A percentile compares a stretch with the other conserved stretches of the same genome.
These are phyloP conservation scores for Prinia subflava DNA, from an alignment of 2,113 vertebrate species.

Conservation along the genomic window DNA sequence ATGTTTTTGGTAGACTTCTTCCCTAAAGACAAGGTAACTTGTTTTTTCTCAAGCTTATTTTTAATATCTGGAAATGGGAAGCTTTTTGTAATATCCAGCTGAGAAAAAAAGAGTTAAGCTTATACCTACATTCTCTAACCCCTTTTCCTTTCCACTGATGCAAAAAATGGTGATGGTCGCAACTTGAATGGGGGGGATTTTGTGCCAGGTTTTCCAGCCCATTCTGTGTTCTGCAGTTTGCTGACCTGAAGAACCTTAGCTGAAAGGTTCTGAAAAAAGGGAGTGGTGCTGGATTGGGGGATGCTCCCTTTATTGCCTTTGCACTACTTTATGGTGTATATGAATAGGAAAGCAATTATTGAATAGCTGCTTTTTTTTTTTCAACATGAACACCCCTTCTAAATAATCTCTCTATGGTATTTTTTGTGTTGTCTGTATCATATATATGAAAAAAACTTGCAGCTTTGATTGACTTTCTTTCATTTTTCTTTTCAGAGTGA, in stretches of 20 bases:
- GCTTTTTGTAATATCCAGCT: neutral
- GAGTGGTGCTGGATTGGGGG: neutral
- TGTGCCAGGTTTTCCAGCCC: neutral
- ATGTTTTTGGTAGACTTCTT: neutral
- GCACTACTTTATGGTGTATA: neutral
- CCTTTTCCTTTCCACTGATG: neutral
- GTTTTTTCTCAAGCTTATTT: neutral
- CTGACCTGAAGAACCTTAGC: neutral
- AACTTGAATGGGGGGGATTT: neutral
- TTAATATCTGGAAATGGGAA: neutral
- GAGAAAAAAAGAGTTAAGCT: neutral
- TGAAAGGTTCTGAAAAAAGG: neutral
- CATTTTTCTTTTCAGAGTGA: constrained; percentile 75
- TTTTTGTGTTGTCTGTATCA: neutral
- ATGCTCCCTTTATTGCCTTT: neutral
- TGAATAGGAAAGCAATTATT: neutral
- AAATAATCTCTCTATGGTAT: neutral
- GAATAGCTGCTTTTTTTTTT: neutral
- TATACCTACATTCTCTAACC: neutral
- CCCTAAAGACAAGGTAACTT: neutral
- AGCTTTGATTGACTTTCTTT: constrained; percentile 12
- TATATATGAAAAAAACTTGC: neutral
- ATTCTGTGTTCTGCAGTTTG: neutral
- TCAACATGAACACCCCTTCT: neutral
- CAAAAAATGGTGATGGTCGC: neutral